Base-by-base conservation (phyloP, 2,113 vertebrate species). In the Toxotes jaculatrix region DNA sequence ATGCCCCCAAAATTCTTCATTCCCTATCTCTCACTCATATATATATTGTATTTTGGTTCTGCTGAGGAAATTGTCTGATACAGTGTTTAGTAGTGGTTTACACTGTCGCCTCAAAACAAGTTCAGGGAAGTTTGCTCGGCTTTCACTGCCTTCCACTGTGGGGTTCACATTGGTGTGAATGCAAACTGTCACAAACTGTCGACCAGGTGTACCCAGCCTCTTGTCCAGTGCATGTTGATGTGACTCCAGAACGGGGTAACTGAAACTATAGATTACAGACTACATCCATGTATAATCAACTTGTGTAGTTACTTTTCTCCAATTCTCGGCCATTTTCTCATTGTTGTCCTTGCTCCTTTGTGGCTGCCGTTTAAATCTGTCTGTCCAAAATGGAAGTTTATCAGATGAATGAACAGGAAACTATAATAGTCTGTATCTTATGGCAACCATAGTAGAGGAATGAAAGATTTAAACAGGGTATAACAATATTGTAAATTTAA, bases 301-400 rank as follows among this genome's bases (percentile, higher is more conserved):
- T 11, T 42, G 62, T 16, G 62, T 53, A 31, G 21, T 62, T 74
- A 56, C 27, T 60, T 53, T 74, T 5, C 36, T 36, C 3, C 11
- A 40, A 5, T 66, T 64, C 14, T 27, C 45, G 21, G 23, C 61
- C 7, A 14, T 38, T 75, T 69, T 32, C 27, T 65, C 4, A 8
- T 19, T 49, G 3, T 60, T 67, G 67, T 45, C 36, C 8, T 1
- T 1, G 31, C 45, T 55, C 4, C 19, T 60, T 40, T 43, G 43
- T 40, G 16, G 14, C 49, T 73, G 56, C 66, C 40, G 21, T 75
- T 63, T 70, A 66, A 53, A 76, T 69, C 16, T 7, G 55, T 74
- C 40, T 3, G 51, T 59, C 31, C 38, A 63, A 72, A 51, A 34
- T 8, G 5, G 4, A 66, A 14, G 13, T 70, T 34, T 42, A 40